Percentiles rank a stretch among this genome's conserved stretches.
phyloP scores from a whole-genome alignment of 2,113 vertebrate genomes.

The Thomomys bottae region DNA sequence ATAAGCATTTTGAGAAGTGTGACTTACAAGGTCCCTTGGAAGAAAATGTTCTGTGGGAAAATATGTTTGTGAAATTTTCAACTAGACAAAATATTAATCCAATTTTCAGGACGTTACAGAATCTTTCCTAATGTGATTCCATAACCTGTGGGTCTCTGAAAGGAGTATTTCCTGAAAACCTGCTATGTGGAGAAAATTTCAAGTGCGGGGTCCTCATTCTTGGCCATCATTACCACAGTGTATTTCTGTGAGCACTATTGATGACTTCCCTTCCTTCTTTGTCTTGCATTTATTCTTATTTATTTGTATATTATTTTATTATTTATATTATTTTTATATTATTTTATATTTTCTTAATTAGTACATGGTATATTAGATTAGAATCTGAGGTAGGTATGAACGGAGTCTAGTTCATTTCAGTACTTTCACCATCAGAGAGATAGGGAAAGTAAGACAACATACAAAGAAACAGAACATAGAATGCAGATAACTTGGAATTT shows the following conservation, averaged over 20 bases:
- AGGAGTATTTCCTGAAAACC: background rate
- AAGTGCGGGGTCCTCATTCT: background rate
- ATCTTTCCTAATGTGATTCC: background rate
- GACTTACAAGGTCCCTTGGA: background rate
- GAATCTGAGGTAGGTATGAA: background rate
- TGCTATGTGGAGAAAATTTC: background rate
- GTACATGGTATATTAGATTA: background rate
- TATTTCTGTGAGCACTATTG: background rate
- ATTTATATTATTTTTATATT: no score
- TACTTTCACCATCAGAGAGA: background rate
- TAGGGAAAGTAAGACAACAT: no score
- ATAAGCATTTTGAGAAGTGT: slow-evolving; percentile 14
- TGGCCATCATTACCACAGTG: background rate
- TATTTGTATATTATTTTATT: no score
- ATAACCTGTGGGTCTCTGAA: background rate
- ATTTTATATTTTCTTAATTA: background rate
- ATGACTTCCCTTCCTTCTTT: background rate
- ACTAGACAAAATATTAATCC: background rate
- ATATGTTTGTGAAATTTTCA: background rate
- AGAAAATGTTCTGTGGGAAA: background rate
- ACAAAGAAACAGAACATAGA: no score
- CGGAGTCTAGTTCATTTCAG: background rate
- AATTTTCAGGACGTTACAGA: slow-evolving; percentile 11
- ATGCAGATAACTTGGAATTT: no score
- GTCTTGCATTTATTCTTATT: slow-evolving; percentile 35